Evolutionary conservation across 2,888 invertebrate species (phyloP).

Genomic region (Ptilodon capucinus): DNA sequence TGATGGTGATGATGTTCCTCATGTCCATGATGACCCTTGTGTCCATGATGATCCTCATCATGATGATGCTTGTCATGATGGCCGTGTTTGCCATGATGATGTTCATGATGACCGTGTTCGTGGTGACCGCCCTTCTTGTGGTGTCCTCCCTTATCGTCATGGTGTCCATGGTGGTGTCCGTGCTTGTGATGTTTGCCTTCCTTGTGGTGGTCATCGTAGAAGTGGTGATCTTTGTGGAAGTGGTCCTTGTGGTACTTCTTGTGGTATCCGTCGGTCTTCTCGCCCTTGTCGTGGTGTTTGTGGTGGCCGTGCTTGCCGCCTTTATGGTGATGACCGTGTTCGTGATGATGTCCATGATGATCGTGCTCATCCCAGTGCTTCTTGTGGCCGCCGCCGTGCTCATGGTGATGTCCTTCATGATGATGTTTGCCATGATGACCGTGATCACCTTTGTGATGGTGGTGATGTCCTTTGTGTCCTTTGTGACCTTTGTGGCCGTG

Average conservation of each 20-base stretch:
- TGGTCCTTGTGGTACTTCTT: slow-evolving; percentile 77
- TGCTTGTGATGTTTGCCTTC: slow-evolving; percentile 78
- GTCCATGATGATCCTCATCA: slow-evolving; percentile 73
- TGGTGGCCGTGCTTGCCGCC: slow-evolving; percentile 73
- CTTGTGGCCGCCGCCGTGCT: slow-evolving; percentile 71
- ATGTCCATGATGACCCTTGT: slow-evolving; percentile 76
- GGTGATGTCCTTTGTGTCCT: slow-evolving; percentile 75
- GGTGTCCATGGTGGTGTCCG: slow-evolving; percentile 73
- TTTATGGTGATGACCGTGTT: slow-evolving; percentile 74
- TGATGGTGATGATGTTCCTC: slow-evolving; percentile 76
- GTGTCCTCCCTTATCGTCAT: slow-evolving; percentile 65
- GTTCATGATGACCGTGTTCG: slow-evolving; percentile 70
- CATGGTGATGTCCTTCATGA: slow-evolving; percentile 68
- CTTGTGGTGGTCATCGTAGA: slow-evolving; percentile 73
- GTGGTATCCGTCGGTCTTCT: slow-evolving; percentile 72
- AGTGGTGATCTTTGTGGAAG: slow-evolving; percentile 78
- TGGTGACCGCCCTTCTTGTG: slow-evolving; percentile 78
- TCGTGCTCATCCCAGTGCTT: slow-evolving; percentile 73
- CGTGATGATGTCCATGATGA: slow-evolving; percentile 70
- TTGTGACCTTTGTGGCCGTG: slow-evolving; percentile 72
- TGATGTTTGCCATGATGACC: slow-evolving; percentile 72
- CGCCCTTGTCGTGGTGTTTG: slow-evolving; percentile 74
- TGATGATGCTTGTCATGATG: slow-evolving; percentile 76
- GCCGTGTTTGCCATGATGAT: slow-evolving; percentile 71
- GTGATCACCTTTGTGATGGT: slow-evolving; percentile 74